These are phyloP conservation scores for Rhynchotus rufescens DNA, from an alignment of 2,797 vertebrate species.

Conservation along the genomic window DNA sequence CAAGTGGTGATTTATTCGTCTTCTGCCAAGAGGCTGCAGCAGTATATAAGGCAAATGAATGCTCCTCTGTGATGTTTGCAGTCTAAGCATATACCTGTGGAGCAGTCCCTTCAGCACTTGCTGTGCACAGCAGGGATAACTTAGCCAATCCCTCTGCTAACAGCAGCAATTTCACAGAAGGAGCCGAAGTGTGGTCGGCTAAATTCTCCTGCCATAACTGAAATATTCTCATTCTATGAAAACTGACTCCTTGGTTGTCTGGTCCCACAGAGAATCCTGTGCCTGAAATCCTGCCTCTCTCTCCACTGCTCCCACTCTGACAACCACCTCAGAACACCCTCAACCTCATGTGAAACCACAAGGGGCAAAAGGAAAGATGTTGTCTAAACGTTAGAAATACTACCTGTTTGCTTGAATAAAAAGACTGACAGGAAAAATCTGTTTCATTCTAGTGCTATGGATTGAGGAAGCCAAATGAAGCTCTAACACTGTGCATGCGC, in stretches of 20 bases:
- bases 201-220: not conserved
- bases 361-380: not conserved
- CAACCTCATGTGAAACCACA: not conserved
- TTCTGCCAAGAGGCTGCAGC: not conserved
- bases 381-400: not conserved
- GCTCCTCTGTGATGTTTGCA: not conserved
- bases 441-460: not conserved
- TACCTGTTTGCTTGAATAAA: not conserved
- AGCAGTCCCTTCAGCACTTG: not conserved
- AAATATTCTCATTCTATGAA: rapidly evolving
- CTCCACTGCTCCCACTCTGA: not conserved
- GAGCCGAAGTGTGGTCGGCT: not conserved
- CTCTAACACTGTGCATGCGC: not conserved
- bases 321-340: not conserved
- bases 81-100: not conserved
- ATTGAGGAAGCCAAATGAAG: not conserved
- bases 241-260: not conserved
- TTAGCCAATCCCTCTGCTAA: not conserved
- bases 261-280: not conserved
- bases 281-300: not conserved
- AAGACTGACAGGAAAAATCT: not conserved
- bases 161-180: not conserved
- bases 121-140: not conserved
- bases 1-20: not conserved
- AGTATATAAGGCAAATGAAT: not conserved